Evolutionary conservation across 2,113 vertebrate species (phyloP).

Genomic region (Catharus fuscescens): DNA sequence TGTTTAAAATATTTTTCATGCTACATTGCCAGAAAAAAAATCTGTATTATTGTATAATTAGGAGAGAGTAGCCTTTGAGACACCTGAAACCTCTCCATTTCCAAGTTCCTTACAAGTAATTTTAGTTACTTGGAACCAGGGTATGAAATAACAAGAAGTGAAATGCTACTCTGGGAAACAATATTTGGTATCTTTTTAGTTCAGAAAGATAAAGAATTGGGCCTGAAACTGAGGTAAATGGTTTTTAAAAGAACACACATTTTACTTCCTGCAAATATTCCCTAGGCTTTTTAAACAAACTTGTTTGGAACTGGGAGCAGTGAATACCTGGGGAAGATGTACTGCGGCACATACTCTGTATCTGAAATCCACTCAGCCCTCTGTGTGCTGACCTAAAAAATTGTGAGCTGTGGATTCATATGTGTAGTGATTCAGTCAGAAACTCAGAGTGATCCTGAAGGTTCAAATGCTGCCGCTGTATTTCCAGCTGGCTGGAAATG

Average conservation of each 20-base stretch:
- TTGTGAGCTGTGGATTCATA: neutral
- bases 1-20: slow-evolving; percentile 33
- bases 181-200: neutral
- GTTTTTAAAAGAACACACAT: neutral
- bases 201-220: neutral
- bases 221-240: neutral
- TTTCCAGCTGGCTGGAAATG: neutral
- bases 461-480: neutral
- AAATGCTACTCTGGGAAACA: neutral
- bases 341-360: neutral
- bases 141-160: neutral
- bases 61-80: neutral
- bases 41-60: neutral
- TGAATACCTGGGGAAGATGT: neutral
- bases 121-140: neutral
- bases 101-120: neutral
- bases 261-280: neutral
- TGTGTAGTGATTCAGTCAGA: neutral
- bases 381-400: neutral
- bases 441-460: neutral
- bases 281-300: neutral
- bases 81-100: neutral
- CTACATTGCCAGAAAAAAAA: slow-evolving; percentile 3
- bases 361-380: neutral
- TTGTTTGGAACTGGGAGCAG: neutral